Evolutionary conservation across 1,140 invertebrate genomes (phyloP).

Genomic region (Mercenaria mercenaria): DNA sequence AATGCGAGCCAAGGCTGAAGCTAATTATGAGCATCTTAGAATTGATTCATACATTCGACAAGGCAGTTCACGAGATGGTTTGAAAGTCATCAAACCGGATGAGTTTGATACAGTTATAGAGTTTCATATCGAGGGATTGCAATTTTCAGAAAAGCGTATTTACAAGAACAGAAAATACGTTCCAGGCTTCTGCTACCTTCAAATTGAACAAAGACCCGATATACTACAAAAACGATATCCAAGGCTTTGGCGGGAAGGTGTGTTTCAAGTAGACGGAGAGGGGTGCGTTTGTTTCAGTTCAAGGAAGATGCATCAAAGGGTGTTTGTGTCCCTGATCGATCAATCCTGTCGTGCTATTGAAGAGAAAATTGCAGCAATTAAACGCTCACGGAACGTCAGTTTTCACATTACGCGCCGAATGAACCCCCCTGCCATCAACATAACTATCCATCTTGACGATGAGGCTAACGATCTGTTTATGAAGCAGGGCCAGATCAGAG

Average conservation of each 20-base stretch:
- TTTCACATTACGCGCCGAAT: conserved; percentile 38
- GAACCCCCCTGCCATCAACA: conserved; percentile 48
- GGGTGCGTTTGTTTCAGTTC: conserved; percentile 14
- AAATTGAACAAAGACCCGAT: background rate
- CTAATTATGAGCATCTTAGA: conserved; percentile 2
- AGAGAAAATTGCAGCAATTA: background rate
- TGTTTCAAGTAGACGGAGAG: background rate
- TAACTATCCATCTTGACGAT: conserved; percentile 24
- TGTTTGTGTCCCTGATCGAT: conserved; percentile 51
- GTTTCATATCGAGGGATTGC: conserved; percentile 11
- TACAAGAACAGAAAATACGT: background rate
- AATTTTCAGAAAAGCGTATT: background rate
- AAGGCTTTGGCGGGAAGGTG: background rate
- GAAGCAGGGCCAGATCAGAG: background rate
- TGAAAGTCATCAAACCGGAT: conserved; percentile 40
- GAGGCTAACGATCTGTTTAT: background rate
- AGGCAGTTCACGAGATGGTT: conserved; percentile 48
- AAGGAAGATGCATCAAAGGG: background rate
- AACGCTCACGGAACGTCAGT: background rate
- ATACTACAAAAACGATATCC: background rate
- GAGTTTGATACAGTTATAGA: conserved; percentile 46
- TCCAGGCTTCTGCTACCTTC: conserved; percentile 10
- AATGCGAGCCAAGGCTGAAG: background rate
- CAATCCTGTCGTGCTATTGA: background rate
- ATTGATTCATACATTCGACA: conserved; percentile 53